phyloP scores from a whole-genome alignment of 2,888 invertebrate genomes.

The Slavum lentiscoides region DNA sequence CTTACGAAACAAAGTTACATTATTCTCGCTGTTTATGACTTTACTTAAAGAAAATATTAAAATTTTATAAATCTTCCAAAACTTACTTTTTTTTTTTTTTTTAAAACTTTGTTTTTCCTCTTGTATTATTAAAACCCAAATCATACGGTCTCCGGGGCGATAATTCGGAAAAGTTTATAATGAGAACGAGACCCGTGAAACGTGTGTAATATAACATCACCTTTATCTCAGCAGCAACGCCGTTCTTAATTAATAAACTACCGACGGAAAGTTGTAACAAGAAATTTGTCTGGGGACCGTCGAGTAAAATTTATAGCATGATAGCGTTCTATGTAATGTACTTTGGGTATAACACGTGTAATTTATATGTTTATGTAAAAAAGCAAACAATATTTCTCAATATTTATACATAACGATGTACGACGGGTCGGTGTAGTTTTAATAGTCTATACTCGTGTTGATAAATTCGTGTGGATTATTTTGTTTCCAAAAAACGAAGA shows the following conservation, averaged over 20 bases:
- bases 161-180: slow-evolving; percentile 52
- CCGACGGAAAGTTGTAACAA: slow-evolving; percentile 48
- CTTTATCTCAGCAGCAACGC: slow-evolving; percentile 37
- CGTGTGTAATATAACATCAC: slow-evolving; percentile 50
- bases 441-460: too few relatives aligned
- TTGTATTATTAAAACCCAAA: slow-evolving; percentile 45
- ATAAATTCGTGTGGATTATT: too few relatives aligned
- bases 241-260: slow-evolving; percentile 53
- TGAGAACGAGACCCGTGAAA: slow-evolving; percentile 42
- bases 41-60: slow-evolving; percentile 15
- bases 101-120: slow-evolving; percentile 33
- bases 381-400: not conserved
- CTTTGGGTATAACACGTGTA: not conserved
- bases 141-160: slow-evolving; percentile 47
- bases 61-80: slow-evolving; percentile 44
- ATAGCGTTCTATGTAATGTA: not conserved
- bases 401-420: too few relatives aligned
- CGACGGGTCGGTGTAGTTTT: too few relatives aligned
- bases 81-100: slow-evolving; percentile 39
- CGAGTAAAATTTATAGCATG: slow-evolving; percentile 42
- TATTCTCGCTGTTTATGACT: slow-evolving; percentile 11
- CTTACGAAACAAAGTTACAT: slow-evolving; percentile 25
- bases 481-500: too few relatives aligned
- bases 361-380: not conserved
- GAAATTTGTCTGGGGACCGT: slow-evolving; percentile 49